Base-by-base conservation (phyloP, 2,797 vertebrate genomes). In the Anguilla megastoma region DNA sequence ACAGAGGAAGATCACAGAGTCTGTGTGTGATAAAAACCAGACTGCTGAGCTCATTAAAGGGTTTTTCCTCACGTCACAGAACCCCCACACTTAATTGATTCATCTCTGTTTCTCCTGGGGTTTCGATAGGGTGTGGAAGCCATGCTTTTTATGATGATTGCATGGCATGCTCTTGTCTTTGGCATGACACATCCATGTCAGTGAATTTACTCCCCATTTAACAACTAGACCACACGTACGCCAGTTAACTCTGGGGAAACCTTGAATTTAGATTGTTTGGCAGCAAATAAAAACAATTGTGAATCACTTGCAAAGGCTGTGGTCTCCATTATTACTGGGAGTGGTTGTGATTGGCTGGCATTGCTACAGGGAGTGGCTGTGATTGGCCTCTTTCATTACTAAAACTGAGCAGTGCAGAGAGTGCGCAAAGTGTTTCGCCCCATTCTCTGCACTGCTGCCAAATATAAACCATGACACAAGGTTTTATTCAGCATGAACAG, bases 181-280 rank as follows among this genome's bases (percentile, higher is more conserved):
- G 33, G 74, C 74, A 79, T 79, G 36, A 79, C 74, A 79, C 33
- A 41, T 41, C 14, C 74, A 41, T 45, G 74, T 21, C 16, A 8
- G 33, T 21, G 74, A 79, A 79, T 79, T 79, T 79, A 79, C 74
- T 45, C 74, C 45, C 50, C 41, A 48, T n/a, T 82, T 21, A 82
- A 50, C 79, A 50, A 82, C 45, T 48, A 50, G 79, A 50, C 79
- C 45, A n/a, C 79, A 48, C 45, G n/a, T 48, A 50, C 50, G 8
- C 50, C 50, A 8, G 50, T 52, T n/a, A 6, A 48, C 79, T 24
- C 21, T 7, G 79, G 41, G 45, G 79, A 82, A n/a, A 50, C 7
- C 21, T 48, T 82, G 41, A 24, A n/a, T 45, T 9, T 48, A 48
- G 18, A n/a, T 1, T 82, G 79, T 82, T 79, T 50, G 45, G 79